phyloP scores from a whole-genome alignment of 2,888 invertebrate genomes.

The Dinocampus coccinellae region DNA sequence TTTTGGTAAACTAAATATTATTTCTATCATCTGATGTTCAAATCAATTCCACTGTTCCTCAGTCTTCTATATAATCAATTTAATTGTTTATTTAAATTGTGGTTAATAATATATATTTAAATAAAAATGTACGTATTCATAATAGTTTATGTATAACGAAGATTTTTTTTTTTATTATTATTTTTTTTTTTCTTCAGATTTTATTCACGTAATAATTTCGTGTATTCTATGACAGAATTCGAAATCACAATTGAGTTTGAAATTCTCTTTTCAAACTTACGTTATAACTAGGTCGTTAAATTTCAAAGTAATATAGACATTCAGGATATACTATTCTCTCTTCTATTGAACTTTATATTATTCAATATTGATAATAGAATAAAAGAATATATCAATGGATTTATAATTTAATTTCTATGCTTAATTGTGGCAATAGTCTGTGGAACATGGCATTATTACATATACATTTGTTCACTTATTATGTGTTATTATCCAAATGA shows the following conservation, averaged over 20 bases:
- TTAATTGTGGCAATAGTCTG: constrained; percentile 17
- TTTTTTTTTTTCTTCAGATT: too few relatives aligned
- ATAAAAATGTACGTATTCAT: too few relatives aligned
- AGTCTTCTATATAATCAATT: too few relatives aligned
- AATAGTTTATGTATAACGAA: too few relatives aligned
- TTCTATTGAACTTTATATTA: constrained; percentile 4
- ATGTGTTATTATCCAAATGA: too few relatives aligned
- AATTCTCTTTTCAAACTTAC: constrained; percentile 1
- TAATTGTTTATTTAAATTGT: too few relatives aligned
- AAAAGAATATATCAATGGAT: constrained; percentile 6
- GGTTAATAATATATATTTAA: too few relatives aligned
- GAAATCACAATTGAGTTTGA: background rate
- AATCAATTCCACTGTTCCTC: too few relatives aligned
- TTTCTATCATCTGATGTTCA: background rate
- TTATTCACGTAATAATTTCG: too few relatives aligned
- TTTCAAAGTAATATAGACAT: background rate
- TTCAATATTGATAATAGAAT: background rate
- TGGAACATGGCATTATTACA: constrained; percentile 3
- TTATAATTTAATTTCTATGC: constrained; percentile 4
- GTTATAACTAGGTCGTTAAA: constrained; percentile 14
- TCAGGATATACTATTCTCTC: background rate
- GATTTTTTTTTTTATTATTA: too few relatives aligned
- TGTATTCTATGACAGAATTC: background rate
- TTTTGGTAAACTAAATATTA: background rate
- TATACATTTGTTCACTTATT: background rate